phyloP scores from a whole-genome alignment of 1,140 invertebrate genomes.

The Drosophila albomicans region DNA sequence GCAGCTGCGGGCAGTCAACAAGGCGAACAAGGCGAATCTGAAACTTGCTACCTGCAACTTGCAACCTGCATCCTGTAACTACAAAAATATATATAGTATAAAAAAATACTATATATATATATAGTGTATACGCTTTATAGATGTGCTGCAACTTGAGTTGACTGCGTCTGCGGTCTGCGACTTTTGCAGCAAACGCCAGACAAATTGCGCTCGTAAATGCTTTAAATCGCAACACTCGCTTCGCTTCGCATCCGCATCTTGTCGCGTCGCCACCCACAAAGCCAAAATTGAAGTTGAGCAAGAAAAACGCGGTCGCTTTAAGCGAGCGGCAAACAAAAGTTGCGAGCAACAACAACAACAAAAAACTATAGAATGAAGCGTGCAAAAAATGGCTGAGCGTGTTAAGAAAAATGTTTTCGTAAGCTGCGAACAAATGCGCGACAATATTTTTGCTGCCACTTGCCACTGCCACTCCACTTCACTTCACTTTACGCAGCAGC shows the following conservation, averaged over 20 bases:
- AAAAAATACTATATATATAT: conserved; percentile 9
- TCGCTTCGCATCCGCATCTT: conserved; percentile 19
- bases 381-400: conserved; percentile 78
- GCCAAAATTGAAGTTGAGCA: conserved; percentile 72
- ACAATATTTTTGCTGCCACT: conserved; percentile 73
- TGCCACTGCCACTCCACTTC: conserved; percentile 24
- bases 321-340: conserved; percentile 65
- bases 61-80: conserved; percentile 29
- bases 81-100: conserved; percentile 26
- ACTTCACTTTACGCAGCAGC: not conserved
- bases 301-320: conserved; percentile 41
- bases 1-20: conserved; percentile 57
- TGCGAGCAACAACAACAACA: conserved; percentile 49
- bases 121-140: not conserved
- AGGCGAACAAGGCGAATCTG: conserved; percentile 30
- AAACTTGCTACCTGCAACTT: conserved; percentile 21
- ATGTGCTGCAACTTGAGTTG: conserved; percentile 64
- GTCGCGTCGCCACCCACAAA: too few relatives aligned
- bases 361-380: conserved; percentile 40
- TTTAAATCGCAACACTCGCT: conserved; percentile 71
- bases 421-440: conserved; percentile 82
- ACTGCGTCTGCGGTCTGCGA: conserved; percentile 73
- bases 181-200: conserved; percentile 54
- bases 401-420: conserved; percentile 82
- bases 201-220: conserved; percentile 81